Evolutionary conservation across 1,140 invertebrate genomes (phyloP).

Genomic region (Theocolax elegans): DNA sequence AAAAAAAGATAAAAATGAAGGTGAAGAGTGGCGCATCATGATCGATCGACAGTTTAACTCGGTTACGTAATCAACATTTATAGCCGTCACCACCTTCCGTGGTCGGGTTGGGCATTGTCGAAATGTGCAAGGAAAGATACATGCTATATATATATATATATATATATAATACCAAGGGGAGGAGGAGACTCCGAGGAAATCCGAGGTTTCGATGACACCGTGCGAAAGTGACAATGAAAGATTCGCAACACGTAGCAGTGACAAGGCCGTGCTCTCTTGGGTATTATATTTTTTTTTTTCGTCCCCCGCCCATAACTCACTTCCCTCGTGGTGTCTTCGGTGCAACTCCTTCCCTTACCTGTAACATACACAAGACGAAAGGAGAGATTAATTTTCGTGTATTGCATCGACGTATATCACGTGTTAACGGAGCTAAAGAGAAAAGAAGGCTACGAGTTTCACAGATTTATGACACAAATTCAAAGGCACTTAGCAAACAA

Average conservation of each 20-base stretch:
- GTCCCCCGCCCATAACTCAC: conserved; percentile 50
- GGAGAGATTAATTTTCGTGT: conserved; percentile 51
- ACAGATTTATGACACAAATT: conserved; percentile 40
- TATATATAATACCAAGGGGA: no score
- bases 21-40: no score
- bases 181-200: no score
- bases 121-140: no score
- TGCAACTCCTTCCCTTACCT: conserved; percentile 53
- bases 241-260: conserved; percentile 51
- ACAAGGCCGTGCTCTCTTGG: conserved; percentile 39
- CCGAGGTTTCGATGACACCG: neutral
- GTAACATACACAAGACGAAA: conserved; percentile 51
- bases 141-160: no score
- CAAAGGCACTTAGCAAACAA: conserved; percentile 30
- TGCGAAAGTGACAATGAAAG: conserved; percentile 52
- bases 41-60: no score
- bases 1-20: no score
- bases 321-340: conserved; percentile 39
- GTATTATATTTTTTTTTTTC: conserved; percentile 50
- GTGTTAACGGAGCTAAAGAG: neutral
- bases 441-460: conserved; percentile 10
- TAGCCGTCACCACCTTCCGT: no score
- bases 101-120: no score
- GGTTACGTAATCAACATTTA: no score
- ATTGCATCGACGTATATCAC: conserved; percentile 40